Evolutionary conservation across 2,888 invertebrate genomes (phyloP), one percentile per base, ranked within the genome.

Genomic region (Trilocha varians): DNA sequence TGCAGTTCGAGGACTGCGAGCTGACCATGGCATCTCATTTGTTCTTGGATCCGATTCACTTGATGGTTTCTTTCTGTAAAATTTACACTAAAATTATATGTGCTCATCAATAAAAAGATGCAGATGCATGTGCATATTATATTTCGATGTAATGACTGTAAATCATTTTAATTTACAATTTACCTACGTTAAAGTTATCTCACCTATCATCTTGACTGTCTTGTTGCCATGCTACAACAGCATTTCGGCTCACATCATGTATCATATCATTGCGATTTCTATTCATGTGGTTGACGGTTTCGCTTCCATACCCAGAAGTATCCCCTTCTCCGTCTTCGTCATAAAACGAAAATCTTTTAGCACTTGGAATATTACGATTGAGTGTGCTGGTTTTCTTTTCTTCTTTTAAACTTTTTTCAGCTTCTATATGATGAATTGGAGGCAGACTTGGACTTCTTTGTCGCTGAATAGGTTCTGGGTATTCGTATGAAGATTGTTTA

Each of bases 251-350:
- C 41, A 55, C 52, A 16, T 70, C 70, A 34, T 69, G 65, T 35
- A 72, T 50, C 3, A 59, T 58, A 16, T 62, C 58, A 46, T 62
- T 69, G 42, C 63, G 68, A 47, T 59, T 63, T 50, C 66, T 69
- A 40, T 74, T 75, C 67, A 74, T 87, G 45, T 88, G 87, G 62
- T 89, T 88, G 9, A 88, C 75, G 38, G 91, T 92, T 65, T 94
- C 94, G 67, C 94, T 94, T 38, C 93, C 92, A 74, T 95, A 94
- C 32, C 94, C 94, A 18, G 94, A 94, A 41, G 94, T 94, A 62
- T 94, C 93, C 32, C 91, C 91, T 62, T 91, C 92, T 40, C 86
- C 87, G 52, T 87, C 83, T 58, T 84, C 84, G 57, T 84, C 83
- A 52, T 79, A 86, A 55, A 85, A 82, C n/a, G 80, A 62, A 48